A percentile compares a stretch with the other conserved stretches of the same genome.
These are phyloP conservation scores for Ictalurus punctatus DNA, from an alignment of 2,113 vertebrate genomes.

Conservation along the genomic window DNA sequence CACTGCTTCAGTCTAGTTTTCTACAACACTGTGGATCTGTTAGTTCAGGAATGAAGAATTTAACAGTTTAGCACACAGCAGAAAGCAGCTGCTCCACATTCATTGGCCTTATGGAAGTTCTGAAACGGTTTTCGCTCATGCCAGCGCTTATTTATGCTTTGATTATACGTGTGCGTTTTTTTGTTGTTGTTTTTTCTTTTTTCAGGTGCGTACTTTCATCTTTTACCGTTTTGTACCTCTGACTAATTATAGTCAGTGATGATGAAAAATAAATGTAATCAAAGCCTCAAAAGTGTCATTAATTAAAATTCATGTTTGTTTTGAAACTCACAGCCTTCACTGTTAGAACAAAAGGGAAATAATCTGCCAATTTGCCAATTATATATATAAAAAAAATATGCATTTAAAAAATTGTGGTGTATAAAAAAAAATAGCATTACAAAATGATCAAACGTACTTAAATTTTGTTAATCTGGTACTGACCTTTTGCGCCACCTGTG, in stretches of 20 bases:
- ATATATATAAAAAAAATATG: neutral
- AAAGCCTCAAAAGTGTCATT: neutral
- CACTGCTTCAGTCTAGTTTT: neutral
- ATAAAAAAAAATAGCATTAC: neutral
- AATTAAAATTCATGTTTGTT: neutral
- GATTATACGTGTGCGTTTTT: neutral
- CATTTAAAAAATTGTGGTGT: neutral
- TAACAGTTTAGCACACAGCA: neutral
- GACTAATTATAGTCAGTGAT: neutral
- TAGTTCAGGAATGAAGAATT: neutral
- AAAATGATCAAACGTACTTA: neutral
- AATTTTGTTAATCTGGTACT: conserved; percentile 46
- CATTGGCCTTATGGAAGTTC: neutral
- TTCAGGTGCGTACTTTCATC: neutral
- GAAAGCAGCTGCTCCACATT: conserved; percentile 5
- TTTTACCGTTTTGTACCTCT: neutral
- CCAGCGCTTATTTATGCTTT: neutral
- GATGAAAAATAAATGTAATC: neutral
- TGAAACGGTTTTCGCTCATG: neutral
- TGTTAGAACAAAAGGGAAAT: neutral
- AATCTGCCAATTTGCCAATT: neutral
- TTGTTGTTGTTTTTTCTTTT: neutral
- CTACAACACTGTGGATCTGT: neutral
- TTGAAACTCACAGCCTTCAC: neutral
- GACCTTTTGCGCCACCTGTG: conserved; percentile 98